These are phyloP conservation scores for Xestia xanthographa DNA, from an alignment of 2,888 invertebrate species.

Conservation along the genomic window DNA sequence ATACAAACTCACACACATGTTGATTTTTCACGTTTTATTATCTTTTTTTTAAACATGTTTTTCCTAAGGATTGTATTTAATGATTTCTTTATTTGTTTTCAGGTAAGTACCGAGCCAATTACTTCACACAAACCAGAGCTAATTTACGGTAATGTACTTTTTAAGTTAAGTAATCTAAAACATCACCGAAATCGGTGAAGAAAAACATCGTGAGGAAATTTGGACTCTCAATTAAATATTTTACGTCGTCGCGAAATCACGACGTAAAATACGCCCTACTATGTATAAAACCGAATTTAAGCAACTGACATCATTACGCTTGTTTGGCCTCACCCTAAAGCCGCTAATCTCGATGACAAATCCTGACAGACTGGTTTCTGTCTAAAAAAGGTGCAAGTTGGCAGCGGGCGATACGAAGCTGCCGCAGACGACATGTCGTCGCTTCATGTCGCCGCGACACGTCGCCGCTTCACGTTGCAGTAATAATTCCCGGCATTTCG, in stretches of 20 bases:
- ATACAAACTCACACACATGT: background rate
- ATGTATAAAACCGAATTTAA: no score
- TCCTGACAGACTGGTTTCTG: background rate
- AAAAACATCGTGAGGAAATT: background rate
- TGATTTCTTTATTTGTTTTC: constrained; percentile 43
- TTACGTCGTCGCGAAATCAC: no score
- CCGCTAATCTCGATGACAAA: background rate
- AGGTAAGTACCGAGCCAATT: constrained; percentile 50
- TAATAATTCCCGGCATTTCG: no score
- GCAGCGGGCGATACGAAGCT: no score
- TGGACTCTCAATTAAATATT: background rate
- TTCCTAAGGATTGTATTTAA: background rate
- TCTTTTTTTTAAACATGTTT: background rate
- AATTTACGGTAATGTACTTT: constrained; percentile 29
- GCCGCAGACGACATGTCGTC: no score
- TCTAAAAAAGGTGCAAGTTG: no score
- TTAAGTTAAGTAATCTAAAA: background rate
- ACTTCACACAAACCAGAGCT: background rate
- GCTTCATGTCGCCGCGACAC: no score
- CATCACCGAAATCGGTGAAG: background rate
- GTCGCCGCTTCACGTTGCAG: no score
- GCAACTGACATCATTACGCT: no score
- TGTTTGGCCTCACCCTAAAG: no score
- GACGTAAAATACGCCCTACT: no score
- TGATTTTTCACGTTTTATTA: background rate